Evolutionary conservation across 2,113 vertebrate species (phyloP).

Genomic region (Columba livia): DNA sequence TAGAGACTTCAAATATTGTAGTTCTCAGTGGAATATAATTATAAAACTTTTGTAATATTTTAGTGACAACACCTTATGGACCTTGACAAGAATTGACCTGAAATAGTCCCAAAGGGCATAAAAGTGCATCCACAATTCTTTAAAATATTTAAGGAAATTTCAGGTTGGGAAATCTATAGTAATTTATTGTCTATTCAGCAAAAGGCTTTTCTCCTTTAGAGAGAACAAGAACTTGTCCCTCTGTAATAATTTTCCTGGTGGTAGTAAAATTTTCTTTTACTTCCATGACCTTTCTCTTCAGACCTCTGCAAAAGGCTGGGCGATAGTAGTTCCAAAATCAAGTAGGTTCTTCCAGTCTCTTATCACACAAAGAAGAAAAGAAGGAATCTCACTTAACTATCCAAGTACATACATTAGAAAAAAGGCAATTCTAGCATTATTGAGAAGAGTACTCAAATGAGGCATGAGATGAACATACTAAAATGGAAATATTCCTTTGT

Average conservation of each 20-base stretch:
- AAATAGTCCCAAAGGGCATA: background rate
- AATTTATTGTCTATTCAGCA: background rate
- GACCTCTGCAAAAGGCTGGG: background rate
- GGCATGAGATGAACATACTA: background rate
- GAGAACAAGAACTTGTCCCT: background rate
- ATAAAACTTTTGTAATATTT: background rate
- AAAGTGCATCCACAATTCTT: fast-evolving
- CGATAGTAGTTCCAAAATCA: background rate
- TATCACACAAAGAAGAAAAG: background rate
- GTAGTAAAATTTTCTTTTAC: background rate
- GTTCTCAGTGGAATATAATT: background rate
- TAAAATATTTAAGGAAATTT: background rate
- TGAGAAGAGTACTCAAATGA: background rate
- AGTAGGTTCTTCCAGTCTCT: background rate
- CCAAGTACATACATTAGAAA: background rate
- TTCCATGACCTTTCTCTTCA: background rate
- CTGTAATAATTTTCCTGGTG: background rate
- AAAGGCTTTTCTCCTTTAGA: background rate
- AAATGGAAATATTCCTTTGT: background rate
- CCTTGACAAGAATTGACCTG: background rate
- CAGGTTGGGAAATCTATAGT: background rate
- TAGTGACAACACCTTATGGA: background rate
- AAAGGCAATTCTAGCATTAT: background rate
- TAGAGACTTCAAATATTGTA: background rate
- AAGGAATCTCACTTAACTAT: background rate